Conservation (phyloP, 2,888 invertebrate species). For the Xylophagus ater region DNA sequence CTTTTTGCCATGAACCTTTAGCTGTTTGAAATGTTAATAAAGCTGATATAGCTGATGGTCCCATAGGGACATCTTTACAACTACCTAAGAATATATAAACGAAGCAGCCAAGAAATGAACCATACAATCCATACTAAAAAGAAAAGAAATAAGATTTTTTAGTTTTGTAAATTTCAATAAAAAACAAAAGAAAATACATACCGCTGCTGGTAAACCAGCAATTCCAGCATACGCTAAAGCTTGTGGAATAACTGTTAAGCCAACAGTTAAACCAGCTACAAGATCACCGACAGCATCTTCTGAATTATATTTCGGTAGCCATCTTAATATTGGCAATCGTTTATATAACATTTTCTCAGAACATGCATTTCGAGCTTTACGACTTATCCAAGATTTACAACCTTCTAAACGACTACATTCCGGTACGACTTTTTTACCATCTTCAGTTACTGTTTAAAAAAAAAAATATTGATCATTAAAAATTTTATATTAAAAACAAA, state of each 20-base stretch:
- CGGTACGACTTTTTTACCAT: conserved; percentile 36
- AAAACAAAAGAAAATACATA: conserved; percentile 26
- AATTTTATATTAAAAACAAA: no score
- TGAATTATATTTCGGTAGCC: conserved; percentile 65
- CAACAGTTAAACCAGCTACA: conserved; percentile 85
- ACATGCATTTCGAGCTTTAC: conserved; percentile 42
- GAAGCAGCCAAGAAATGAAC: conserved; percentile 86
- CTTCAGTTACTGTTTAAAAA: conserved; percentile 42
- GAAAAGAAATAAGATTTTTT: background rate
- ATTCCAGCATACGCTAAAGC: conserved; percentile 72
- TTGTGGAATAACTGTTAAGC: conserved; percentile 87
- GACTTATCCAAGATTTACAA: conserved; percentile 37
- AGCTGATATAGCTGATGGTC: conserved; percentile 86
- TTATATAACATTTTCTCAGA: conserved; percentile 61
- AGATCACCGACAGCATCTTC: conserved; percentile 72
- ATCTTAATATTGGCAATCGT: conserved; percentile 59
- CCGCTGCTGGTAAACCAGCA: conserved; percentile 62
- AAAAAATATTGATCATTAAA: no score
- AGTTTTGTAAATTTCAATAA: background rate
- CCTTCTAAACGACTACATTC: conserved; percentile 26
- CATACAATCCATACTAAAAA: conserved; percentile 77
- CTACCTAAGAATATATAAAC: conserved; percentile 84
- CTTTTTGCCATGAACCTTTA: conserved; percentile 46
- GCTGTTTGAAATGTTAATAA: conserved; percentile 72
- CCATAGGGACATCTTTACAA: conserved; percentile 84